Evolutionary conservation across 2,888 invertebrate species (phyloP), one percentile per base, ranked within the genome.

Genomic region (Lydus trimaculatus): DNA sequence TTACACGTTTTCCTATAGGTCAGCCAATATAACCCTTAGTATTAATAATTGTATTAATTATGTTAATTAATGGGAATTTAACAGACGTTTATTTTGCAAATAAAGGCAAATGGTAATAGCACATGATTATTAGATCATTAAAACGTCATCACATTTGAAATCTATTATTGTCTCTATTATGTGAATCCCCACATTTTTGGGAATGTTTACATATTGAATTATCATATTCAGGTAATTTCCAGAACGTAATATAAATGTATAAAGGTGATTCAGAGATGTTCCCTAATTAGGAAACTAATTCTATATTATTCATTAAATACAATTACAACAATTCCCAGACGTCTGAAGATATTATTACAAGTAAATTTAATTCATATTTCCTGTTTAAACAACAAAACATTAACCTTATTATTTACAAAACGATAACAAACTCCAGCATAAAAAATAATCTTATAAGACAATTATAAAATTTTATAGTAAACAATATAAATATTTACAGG

Each of bases 121-220:
- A 61, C 20, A 31, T 28, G 7, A 39, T 39, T n/a, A 25, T 61
- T 61, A 61, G 31, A 39, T 61, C 36, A 61, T 61, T 61, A 17
- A 61, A 60, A 36, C 36, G 33, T 36, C 33, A 31, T 60, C 33
- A 20, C 20, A 31, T 33, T 13, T 33, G 13, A 31, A 33, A 23
- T 60, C 33, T 39, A 61, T 61, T 61, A 6, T n/a, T 60, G 60
- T 60, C 60, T 60, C 60, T 8, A n/a, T n/a, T n/a, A 61, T 61
- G 33, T 36, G 23, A 36, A 61, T 11, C 36, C 61, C 61, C 39
- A 39, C 61, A 61, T 56, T 1, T 13, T 56, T 25, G 25, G n/a
- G 56, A 56, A 13, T 25, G 13, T 56, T 56, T 56, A 56, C 56
- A 56, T 3, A 25, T 56, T 15, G 5, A 8, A 56, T 56, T 25